phyloP scores from a whole-genome alignment of 2,113 vertebrate species.

The Lepus europaeus region DNA sequence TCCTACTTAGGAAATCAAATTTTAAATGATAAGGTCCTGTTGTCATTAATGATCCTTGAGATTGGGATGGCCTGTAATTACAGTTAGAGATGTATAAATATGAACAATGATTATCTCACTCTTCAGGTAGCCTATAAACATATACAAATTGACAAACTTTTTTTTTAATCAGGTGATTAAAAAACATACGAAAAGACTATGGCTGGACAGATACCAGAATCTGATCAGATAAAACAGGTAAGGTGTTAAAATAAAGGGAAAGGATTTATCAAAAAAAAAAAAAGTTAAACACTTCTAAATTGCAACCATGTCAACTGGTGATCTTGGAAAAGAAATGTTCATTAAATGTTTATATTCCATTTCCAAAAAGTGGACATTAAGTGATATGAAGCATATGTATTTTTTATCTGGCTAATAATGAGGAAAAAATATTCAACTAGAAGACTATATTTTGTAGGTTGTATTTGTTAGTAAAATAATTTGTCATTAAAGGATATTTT shows the following conservation, averaged over 20 bases:
- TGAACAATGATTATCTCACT: constrained; percentile 21
- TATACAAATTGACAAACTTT: constrained; percentile 49
- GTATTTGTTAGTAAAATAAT: constrained; percentile 6
- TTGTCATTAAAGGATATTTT: constrained; percentile 25
- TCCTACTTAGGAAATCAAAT: background rate
- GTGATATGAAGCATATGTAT: background rate
- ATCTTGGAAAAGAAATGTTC: constrained; percentile 25
- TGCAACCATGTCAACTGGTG: background rate
- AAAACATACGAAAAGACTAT: constrained; percentile 83
- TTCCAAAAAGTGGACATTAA: constrained; percentile 29
- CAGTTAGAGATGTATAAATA: constrained; percentile 50
- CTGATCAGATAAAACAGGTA: constrained; percentile 99
- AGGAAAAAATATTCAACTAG: background rate
- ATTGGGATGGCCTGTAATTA: background rate
- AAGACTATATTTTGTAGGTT: background rate
- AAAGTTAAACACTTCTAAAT: background rate
- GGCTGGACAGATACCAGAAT: constrained; percentile 94
- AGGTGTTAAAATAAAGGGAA: constrained; percentile 67
- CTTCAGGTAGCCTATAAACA: constrained; percentile 28
- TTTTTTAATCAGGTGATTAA: constrained; percentile 82
- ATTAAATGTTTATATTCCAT: constrained; percentile 26
- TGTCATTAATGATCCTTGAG: constrained; percentile 23
- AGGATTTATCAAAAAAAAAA: background rate
- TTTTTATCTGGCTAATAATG: constrained; percentile 36
- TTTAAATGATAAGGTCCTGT: background rate